phyloP scores from a whole-genome alignment of 2,113 vertebrate species.

The Rissa tridactyla region DNA sequence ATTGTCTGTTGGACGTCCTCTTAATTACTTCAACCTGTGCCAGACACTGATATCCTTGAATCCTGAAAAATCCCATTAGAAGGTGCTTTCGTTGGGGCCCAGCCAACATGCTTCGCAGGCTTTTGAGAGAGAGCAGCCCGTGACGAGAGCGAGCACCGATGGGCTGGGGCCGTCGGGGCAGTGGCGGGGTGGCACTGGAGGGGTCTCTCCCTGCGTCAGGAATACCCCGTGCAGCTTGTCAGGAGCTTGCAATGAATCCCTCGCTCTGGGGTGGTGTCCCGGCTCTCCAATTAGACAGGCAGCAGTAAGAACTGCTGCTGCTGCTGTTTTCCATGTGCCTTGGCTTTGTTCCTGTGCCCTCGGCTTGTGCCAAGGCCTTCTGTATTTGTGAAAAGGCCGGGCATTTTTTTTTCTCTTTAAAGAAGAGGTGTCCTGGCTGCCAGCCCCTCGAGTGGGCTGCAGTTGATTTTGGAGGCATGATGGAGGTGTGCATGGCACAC shows the following conservation, averaged over 20 bases:
- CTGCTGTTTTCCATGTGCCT: slow-evolving; percentile 45
- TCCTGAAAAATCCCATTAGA: slow-evolving; percentile 54
- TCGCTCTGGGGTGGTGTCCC: neutral
- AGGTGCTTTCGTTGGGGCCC: slow-evolving; percentile 46
- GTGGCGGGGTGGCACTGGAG: neutral
- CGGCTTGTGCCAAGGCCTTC: slow-evolving; percentile 31
- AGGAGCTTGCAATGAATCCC: neutral
- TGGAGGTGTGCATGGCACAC: neutral
- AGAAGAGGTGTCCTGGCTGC: slow-evolving; percentile 34
- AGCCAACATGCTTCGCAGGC: neutral
- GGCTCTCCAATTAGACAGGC: neutral
- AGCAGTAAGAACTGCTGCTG: slow-evolving; percentile 11
- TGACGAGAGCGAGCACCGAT: fast-evolving
- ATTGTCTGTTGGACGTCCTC: neutral
- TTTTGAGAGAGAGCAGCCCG: neutral
- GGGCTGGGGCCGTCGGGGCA: neutral
- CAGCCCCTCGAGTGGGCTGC: neutral
- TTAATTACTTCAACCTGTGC: slow-evolving; percentile 52
- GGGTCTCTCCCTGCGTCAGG: neutral
- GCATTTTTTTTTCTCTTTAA: slow-evolving; percentile 41
- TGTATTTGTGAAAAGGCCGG: slow-evolving; percentile 20
- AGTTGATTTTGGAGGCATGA: neutral
- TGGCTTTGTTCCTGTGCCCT: slow-evolving; percentile 56
- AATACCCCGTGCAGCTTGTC: neutral
- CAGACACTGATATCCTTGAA: slow-evolving; percentile 49